Conservation (phyloP, 1,140 invertebrate genomes). For the Hermetia illucens region DNA sequence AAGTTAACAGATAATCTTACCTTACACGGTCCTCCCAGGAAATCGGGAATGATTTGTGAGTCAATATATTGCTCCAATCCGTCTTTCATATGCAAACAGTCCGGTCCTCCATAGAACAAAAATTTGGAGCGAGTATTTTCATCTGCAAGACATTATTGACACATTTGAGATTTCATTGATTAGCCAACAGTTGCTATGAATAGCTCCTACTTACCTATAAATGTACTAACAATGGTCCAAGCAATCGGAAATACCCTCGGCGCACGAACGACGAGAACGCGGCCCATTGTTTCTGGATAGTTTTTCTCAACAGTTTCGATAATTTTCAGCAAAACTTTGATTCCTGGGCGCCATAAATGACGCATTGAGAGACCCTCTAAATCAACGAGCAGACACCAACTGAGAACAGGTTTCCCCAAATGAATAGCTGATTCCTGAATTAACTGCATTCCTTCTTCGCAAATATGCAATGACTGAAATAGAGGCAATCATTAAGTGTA, state of each 20-base stretch:
- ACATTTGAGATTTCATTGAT: slow-evolving; percentile 5
- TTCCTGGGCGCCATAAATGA: slow-evolving; percentile 87
- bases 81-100: slow-evolving; percentile 59
- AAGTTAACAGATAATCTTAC: too few relatives aligned
- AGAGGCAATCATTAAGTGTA: too few relatives aligned
- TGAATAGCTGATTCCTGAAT: slow-evolving; percentile 69
- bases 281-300: slow-evolving; percentile 91
- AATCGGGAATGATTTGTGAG: slow-evolving; percentile 77
- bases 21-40: slow-evolving; percentile 77
- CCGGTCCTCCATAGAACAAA: slow-evolving; percentile 81
- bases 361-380: slow-evolving; percentile 90
- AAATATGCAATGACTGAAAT: slow-evolving; percentile 52
- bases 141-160: slow-evolving; percentile 49
- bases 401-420: slow-evolving; percentile 62
- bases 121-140: slow-evolving; percentile 92
- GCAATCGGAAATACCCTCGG: slow-evolving; percentile 89
- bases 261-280: slow-evolving; percentile 74
- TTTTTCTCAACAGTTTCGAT: slow-evolving; percentile 92
- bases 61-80: slow-evolving; percentile 79
- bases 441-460: slow-evolving; percentile 68
- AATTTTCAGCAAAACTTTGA: slow-evolving; percentile 78
- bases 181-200: slow-evolving; percentile 8
- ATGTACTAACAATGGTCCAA: slow-evolving; percentile 95
- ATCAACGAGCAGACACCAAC: slow-evolving; percentile 85
- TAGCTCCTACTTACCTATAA: slow-evolving; percentile 53